Percentiles rank a stretch among this genome's conserved stretches.
Conservation (phyloP, 2,797 vertebrate species). For the Pseudochaenichthys georgianus region DNA sequence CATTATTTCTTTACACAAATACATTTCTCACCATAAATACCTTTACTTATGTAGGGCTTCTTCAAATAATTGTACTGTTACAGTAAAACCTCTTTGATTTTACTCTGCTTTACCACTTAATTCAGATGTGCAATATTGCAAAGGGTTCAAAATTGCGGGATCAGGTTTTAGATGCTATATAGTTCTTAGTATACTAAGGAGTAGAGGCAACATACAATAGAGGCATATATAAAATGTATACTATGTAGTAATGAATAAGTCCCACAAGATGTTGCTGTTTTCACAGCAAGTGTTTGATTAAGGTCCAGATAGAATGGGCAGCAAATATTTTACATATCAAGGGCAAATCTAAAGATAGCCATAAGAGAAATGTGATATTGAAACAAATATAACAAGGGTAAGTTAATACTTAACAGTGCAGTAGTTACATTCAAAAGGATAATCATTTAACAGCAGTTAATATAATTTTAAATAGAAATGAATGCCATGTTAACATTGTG, state of each 20-base stretch:
- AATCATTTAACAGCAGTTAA: neutral
- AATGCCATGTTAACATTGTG: neutral
- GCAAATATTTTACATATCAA: conserved; percentile 1
- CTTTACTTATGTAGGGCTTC: neutral
- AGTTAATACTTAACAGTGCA: neutral
- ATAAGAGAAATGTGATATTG: neutral
- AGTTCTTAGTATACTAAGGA: neutral
- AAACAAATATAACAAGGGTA: conserved; percentile 9
- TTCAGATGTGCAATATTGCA: neutral
- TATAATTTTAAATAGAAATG: neutral
- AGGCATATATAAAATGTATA: neutral
- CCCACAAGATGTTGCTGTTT: conserved; percentile 53
- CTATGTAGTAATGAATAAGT: conserved; percentile 18
- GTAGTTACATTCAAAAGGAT: neutral
- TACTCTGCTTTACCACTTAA: neutral
- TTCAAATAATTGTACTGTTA: neutral
- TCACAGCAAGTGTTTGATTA: neutral
- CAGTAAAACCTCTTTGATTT: neutral
- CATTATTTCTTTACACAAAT: neutral
- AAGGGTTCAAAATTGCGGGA: neutral
- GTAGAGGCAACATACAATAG: neutral
- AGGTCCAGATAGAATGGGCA: neutral
- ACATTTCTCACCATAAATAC: neutral
- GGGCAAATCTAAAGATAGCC: neutral
- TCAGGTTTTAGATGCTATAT: neutral